A percentile compares a stretch with the other conserved stretches of the same genome.
phyloP scores from a whole-genome alignment of 2,797 vertebrate species.

The Microchirus variegatus region DNA sequence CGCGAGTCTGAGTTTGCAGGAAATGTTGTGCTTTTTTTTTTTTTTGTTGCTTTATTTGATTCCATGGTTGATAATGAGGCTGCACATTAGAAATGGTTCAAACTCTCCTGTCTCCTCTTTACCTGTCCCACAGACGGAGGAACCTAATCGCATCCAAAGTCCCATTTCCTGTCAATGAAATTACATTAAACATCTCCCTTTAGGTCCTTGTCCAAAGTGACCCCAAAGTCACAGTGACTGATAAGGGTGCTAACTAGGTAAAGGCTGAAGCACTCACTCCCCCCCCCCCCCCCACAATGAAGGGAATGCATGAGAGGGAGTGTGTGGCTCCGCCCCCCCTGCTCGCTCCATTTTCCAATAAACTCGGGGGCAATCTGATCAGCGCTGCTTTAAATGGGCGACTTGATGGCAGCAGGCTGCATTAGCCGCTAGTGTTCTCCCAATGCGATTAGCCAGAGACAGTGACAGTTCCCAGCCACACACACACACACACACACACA shows the following conservation, averaged over 20 bases:
- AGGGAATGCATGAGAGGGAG: constrained; percentile 51
- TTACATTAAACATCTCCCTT: constrained; percentile 82
- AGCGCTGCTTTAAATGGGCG: constrained; percentile 85
- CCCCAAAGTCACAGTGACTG: constrained; percentile 74
- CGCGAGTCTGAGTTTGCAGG: constrained; percentile 18
- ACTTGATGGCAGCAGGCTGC: constrained; percentile 85
- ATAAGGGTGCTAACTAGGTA: constrained; percentile 84
- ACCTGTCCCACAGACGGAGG: constrained; percentile 72
- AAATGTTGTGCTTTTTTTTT: constrained; percentile 18
- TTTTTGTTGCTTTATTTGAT: constrained; percentile 33
- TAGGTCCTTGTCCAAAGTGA: constrained; percentile 80
- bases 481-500: constrained; percentile 36
- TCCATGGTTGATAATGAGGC: constrained; percentile 23
- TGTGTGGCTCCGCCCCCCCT: constrained; percentile 54
- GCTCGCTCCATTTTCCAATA: constrained; percentile 85
- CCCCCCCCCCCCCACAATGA: constrained; percentile 25
- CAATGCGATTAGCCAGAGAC: constrained; percentile 84
- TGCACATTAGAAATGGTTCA: constrained; percentile 60
- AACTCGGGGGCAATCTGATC: constrained; percentile 85
- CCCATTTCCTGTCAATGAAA: constrained; percentile 82
- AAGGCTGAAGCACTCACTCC: constrained; percentile 73
- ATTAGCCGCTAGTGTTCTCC: constrained; percentile 84
- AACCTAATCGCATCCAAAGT: constrained; percentile 74
- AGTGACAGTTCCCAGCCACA: constrained; percentile 86
- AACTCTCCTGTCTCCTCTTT: constrained; percentile 53